Evolutionary conservation across 2,113 vertebrate genomes (phyloP).

Genomic region (Paramisgurnus dabryanus): DNA sequence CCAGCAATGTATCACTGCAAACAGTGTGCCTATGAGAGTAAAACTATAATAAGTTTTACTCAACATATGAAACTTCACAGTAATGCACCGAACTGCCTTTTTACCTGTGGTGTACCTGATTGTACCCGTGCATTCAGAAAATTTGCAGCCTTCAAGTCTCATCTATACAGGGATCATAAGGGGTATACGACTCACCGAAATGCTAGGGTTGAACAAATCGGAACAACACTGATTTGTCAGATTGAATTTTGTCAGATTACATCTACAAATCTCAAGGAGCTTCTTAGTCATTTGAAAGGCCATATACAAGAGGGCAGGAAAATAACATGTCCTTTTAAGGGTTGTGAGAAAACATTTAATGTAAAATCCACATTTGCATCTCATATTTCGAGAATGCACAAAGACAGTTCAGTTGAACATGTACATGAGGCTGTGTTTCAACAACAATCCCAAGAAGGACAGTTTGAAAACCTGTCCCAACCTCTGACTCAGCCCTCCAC

Average conservation of each 20-base stretch:
- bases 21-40: background rate
- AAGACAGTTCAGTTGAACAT: conserved; percentile 1
- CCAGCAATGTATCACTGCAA: background rate
- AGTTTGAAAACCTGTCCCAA: background rate
- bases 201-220: background rate
- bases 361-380: conserved; percentile 13
- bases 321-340: background rate
- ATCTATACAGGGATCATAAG: conserved; percentile 11
- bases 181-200: background rate
- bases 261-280: background rate
- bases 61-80: background rate
- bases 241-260: background rate
- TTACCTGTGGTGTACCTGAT: conserved; percentile 10
- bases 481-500: background rate
- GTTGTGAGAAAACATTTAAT: background rate
- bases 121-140: conserved; percentile 6
- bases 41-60: background rate
- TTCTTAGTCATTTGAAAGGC: conserved; percentile 1
- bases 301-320: conserved; percentile 6
- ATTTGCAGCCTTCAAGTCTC: conserved; percentile 15
- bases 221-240: background rate
- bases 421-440: background rate
- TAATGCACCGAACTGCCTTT: background rate
- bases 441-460: background rate
- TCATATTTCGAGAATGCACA: conserved; percentile 8